Conservation (phyloP, 1,140 invertebrate genomes). For the Spodoptera frugiperda region DNA sequence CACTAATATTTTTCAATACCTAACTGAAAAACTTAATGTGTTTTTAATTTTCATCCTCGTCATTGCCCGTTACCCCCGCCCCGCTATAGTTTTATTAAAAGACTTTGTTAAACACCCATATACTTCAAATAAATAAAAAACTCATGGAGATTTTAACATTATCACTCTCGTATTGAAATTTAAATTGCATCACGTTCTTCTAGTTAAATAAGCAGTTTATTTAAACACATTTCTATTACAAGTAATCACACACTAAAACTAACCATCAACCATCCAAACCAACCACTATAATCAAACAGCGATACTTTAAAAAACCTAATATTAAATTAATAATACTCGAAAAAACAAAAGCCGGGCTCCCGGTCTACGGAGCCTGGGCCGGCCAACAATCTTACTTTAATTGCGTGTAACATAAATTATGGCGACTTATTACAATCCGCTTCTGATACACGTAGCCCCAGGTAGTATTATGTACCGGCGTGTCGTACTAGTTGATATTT, state of each 20-base stretch:
- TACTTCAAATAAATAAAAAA: too few relatives aligned
- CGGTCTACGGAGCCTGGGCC: constrained; percentile 54
- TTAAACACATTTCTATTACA: background rate
- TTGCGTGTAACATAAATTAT: constrained; percentile 85
- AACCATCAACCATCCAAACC: background rate
- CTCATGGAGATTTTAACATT: too few relatives aligned
- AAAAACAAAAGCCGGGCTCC: constrained; percentile 50
- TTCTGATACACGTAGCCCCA: constrained; percentile 70
- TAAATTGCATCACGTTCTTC: too few relatives aligned
- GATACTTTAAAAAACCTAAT: constrained; percentile 51
- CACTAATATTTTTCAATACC: too few relatives aligned
- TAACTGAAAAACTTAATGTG: too few relatives aligned
- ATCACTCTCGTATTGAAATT: too few relatives aligned
- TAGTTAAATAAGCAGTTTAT: too few relatives aligned
- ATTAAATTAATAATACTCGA: constrained; percentile 52
- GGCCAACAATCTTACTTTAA: constrained; percentile 83
- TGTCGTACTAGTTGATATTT: constrained; percentile 41
- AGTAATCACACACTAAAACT: background rate
- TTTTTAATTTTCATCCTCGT: too few relatives aligned
- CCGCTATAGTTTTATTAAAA: too few relatives aligned
- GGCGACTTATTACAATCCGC: constrained; percentile 82
- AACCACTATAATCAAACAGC: background rate
- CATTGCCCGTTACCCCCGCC: too few relatives aligned
- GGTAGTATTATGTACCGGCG: constrained; percentile 61
- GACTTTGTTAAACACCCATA: too few relatives aligned